Base-by-base conservation (phyloP, 2,888 invertebrate genomes). In the Drosophila neotestacea region DNA sequence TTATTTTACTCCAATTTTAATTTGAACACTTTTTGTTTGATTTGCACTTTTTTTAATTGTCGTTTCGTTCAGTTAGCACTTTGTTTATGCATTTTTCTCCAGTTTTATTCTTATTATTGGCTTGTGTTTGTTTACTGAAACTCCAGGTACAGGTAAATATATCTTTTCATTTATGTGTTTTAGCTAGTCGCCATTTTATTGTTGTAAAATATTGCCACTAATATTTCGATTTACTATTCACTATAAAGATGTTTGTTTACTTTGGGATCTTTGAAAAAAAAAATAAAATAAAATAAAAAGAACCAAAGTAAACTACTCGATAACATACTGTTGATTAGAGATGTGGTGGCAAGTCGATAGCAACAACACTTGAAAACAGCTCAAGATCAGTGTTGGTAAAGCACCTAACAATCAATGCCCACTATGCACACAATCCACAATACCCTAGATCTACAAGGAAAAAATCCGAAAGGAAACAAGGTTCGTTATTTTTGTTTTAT, bases 1-100 rank as follows among this genome's bases (percentile, higher is more conserved):
- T 80, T 80, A 73, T 77, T 61, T 79, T 79, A 54, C 48, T 48
- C 44, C 62, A 79, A 75, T 75, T 79, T 79, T 54, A 65, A 65
- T 73, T 73, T 54, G 72, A 46, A 47, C 64, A 60, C 71, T 62
- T 58, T 48, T 52, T 16, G 16, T 11, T 52, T 56, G 30, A 7
- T 48, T 7, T 48, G 3, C 22, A 22, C 22, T 22, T 22, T 10
- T 56, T 38, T 61, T 46, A 11, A 16, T 54, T 52, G 11, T 10
- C 46, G n/a, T 36, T 61, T 22, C 27, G 13, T 36, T 61, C 13
- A 27, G 34, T 63, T 55, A 59, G 16, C 58, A 54, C 36, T 74
- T 55, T 69, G 51, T 72, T 74, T 50, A 39, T 42, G 9, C 11
- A 36, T 44, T 44, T 34, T 11, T 41, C 52, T 28, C 22, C 42